These are phyloP conservation scores for Ornithoptera priamus DNA, from an alignment of 2,888 invertebrate species.

Conservation along the genomic window DNA sequence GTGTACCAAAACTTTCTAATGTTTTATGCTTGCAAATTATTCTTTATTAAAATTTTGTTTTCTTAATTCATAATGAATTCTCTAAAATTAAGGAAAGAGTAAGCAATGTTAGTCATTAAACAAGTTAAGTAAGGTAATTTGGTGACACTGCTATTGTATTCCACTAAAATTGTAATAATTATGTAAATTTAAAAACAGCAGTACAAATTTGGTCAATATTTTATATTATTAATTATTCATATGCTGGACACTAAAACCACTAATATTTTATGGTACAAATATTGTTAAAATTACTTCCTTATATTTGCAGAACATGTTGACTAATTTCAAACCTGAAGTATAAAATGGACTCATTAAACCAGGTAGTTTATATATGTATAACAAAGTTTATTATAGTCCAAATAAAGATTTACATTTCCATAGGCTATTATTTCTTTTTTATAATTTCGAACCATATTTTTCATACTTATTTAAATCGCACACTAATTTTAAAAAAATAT, in stretches of 20 bases:
- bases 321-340: neutral
- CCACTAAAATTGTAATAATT: neutral
- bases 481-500: too few relatives aligned
- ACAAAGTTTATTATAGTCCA: too few relatives aligned
- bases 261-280: neutral
- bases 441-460: too few relatives aligned
- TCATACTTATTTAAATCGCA: too few relatives aligned
- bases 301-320: neutral
- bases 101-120: neutral
- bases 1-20: neutral
- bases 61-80: neutral
- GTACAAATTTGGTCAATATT: constrained; percentile 7
- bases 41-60: neutral
- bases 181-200: neutral
- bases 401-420: too few relatives aligned
- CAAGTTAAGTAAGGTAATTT: neutral
- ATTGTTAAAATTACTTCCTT: neutral
- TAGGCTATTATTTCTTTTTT: too few relatives aligned
- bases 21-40: neutral
- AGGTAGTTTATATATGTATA: too few relatives aligned
- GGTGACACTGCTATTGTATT: neutral
- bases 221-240: neutral
- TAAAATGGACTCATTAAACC: too few relatives aligned
- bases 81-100: neutral
- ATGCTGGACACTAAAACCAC: neutral